Base-by-base conservation (phyloP, 2,113 vertebrate genomes). In the Chrysemys picta region DNA sequence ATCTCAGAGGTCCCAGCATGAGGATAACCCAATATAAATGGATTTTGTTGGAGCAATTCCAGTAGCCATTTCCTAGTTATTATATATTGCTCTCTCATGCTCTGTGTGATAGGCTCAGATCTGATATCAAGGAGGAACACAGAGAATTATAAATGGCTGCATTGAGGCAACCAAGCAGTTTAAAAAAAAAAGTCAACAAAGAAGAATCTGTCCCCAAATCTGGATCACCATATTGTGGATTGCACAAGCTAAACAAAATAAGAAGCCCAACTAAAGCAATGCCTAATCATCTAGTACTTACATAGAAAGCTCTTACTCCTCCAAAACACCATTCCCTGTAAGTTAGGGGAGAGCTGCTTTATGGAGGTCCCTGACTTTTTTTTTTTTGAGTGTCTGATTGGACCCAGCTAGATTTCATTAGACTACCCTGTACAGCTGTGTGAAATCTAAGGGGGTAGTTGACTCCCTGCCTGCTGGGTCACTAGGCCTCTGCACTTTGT, bases 301-400 rank as follows among this genome's bases (percentile, higher is more conserved):
- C 1, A 24, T 1, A 1, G 3, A 0, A 0, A 0, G 1, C 0
- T 35, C 19, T 56, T 3, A 13, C 4, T 12, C 1, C 47, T 7
- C 1, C 10, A 0, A 1, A 1, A 54, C 21, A 54, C 53, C 0
- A 0, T 54, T 80, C 80, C 24, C 42, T 52, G 31, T 24, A 27
- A 53, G 35, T 13, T 54, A 54, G 53, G 21, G 53, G 53, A 54
- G 14, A 54, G 53, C 11, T 2, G 9, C 2, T 31, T 83, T 85
- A 52, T 52, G 3, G 42, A 81, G 38, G 22, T 52, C 6, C 4
- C 14, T 57, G 14, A 42, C 96, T 87, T 14, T 93, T 19, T 14
- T 93, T 19, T 59, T 14, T 75, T 24, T 57, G 29, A 16, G 10
- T 3, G 7, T 35, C 42, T 95, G 85, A 53, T 1, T 5, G 12